Percentiles rank a stretch among this genome's conserved stretches.
Evolutionary conservation across 2,113 vertebrate species (phyloP).

Genomic region (Pycnonotus jocosus): DNA sequence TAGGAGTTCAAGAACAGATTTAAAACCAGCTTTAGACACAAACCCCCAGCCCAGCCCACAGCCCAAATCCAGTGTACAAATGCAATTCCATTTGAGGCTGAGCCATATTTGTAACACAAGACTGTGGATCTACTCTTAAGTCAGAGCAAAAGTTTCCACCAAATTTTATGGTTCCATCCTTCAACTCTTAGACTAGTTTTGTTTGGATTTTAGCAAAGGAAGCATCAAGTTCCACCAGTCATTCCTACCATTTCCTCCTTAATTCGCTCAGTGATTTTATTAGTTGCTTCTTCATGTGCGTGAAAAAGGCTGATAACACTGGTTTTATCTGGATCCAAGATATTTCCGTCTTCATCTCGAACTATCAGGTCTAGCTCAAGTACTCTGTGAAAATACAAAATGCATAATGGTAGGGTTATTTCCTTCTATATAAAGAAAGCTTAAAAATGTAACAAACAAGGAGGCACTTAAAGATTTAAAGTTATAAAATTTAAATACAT

Average conservation of each 20-base stretch:
- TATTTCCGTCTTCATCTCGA: constrained; percentile 90
- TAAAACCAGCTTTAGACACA: not conserved
- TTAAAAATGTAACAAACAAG: not conserved
- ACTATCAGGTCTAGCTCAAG: constrained; percentile 92
- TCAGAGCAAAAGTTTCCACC: not conserved
- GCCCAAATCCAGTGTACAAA: not conserved
- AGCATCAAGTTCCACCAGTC: not conserved
- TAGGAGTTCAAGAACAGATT: not conserved
- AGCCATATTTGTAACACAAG: not conserved
- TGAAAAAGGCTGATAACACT: constrained; percentile 93
- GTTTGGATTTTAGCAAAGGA: not conserved
- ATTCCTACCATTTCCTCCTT: constrained; percentile 89
- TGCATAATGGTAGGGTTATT: not conserved
- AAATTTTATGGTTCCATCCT: not conserved
- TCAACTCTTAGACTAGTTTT: not conserved
- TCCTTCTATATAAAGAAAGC: not conserved
- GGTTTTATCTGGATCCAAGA: constrained; percentile 89
- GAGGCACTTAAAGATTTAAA: not conserved
- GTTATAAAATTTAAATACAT: not conserved
- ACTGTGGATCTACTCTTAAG: not conserved
- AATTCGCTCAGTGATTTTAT: constrained; percentile 90
- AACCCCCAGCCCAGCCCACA: not conserved
- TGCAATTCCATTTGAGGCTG: not conserved
- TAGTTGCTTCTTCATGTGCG: constrained; percentile 88
- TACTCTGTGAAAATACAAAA: constrained; percentile 74